Conservation (phyloP, 2,113 vertebrate genomes). For the Seriola quinqueradiata region DNA sequence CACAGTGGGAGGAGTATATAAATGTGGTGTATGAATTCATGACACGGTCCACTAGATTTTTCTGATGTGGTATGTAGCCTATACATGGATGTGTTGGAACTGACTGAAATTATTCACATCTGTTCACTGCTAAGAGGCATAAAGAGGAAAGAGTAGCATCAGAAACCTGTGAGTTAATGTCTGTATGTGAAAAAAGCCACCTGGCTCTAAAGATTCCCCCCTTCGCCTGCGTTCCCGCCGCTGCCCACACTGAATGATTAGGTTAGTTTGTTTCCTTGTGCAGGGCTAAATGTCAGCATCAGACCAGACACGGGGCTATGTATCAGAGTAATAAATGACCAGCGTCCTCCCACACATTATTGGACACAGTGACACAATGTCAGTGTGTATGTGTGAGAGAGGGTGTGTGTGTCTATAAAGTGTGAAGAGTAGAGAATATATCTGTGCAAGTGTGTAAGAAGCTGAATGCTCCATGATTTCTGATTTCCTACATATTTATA, state of each 20-base stretch:
- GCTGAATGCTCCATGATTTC: neutral
- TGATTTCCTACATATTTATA: neutral
- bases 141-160: neutral
- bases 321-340: constrained; percentile 40
- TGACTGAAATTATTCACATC: neutral
- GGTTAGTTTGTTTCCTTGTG: constrained; percentile 25
- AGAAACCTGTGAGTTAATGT: neutral
- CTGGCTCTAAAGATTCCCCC: neutral
- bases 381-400: neutral
- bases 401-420: neutral
- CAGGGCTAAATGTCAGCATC: constrained; percentile 57
- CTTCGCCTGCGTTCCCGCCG: constrained; percentile 17
- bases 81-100: neutral
- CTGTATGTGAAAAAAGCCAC: neutral
- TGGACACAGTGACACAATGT: constrained; percentile 19
- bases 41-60: neutral
- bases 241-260: constrained; percentile 27
- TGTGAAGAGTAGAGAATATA: neutral
- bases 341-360: constrained; percentile 36
- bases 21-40: neutral
- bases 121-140: neutral
- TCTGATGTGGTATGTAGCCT: neutral
- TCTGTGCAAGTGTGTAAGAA: neutral
- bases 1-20: neutral
- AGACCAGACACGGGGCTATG: constrained; percentile 9